These are phyloP conservation scores for Myotis yumanensis DNA, from an alignment of 2,113 vertebrate genomes.

Conservation along the genomic window DNA sequence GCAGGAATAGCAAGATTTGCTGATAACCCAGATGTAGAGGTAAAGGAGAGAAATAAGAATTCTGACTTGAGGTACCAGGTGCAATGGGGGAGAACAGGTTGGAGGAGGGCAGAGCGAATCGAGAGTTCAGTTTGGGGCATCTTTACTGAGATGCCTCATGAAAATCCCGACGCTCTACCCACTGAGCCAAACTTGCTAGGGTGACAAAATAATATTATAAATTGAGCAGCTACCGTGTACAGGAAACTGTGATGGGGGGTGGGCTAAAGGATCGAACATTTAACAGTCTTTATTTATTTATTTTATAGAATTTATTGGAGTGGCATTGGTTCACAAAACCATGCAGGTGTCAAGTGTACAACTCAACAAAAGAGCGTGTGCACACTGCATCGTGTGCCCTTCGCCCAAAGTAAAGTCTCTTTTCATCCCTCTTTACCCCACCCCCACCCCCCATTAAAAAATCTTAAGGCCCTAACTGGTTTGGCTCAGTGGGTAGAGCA, in stretches of 20 bases:
- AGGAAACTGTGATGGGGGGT: not conserved
- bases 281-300: not conserved
- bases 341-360: not conserved
- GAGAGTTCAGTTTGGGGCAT: not conserved
- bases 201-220: not conserved
- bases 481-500: not conserved
- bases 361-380: not conserved
- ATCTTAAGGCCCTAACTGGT: not conserved
- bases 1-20: not conserved
- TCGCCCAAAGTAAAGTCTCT: not conserved
- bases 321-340: not conserved
- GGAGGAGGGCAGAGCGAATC: too few relatives aligned
- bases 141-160: not conserved
- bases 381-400: not conserved
- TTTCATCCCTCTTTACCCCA: not conserved
- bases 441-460: not conserved
- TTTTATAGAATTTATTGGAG: not conserved
- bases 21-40: not conserved
- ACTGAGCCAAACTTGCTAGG: too few relatives aligned
- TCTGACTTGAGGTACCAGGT: not conserved
- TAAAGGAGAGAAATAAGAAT: not conserved
- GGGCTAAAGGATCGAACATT: not conserved
- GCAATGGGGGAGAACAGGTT: not conserved
- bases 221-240: not conserved
- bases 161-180: not conserved